Percentiles rank a stretch among this genome's conserved stretches.
These are phyloP conservation scores for Herpetotheres cachinnans DNA, from an alignment of 2,113 vertebrate species.

Conservation along the genomic window DNA sequence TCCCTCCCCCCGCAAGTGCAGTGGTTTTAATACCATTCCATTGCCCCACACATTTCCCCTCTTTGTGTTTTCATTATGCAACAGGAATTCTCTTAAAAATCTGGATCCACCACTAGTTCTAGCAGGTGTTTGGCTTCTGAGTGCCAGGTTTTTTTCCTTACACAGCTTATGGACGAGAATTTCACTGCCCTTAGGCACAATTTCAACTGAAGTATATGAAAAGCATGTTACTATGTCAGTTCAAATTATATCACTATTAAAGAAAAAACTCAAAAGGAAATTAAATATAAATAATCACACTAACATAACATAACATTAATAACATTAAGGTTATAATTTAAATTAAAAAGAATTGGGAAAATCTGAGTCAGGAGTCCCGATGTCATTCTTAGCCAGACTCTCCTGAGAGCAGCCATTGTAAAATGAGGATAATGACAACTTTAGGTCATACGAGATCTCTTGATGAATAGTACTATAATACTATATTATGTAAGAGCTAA, in stretches of 20 bases:
- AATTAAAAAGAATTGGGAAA: slow-evolving; percentile 37
- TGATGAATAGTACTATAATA: not conserved
- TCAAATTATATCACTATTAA: slow-evolving; percentile 62
- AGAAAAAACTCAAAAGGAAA: slow-evolving; percentile 57
- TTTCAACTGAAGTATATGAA: slow-evolving; percentile 66
- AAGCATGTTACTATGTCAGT: slow-evolving; percentile 62
- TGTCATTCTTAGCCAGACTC: not conserved
- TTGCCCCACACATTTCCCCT: slow-evolving; percentile 30
- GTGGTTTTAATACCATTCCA: slow-evolving; percentile 19
- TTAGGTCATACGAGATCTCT: not conserved
- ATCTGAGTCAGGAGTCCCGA: slow-evolving; percentile 13
- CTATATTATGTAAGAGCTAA: not conserved
- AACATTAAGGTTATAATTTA: slow-evolving; percentile 51
- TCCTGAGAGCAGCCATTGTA: slow-evolving; percentile 24
- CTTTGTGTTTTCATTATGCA: slow-evolving; percentile 59
- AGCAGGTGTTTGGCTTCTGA: slow-evolving; percentile 67
- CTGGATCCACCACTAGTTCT: not conserved
- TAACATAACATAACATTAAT: slow-evolving; percentile 48
- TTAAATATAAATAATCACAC: slow-evolving; percentile 63
- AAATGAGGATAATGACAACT: slow-evolving; percentile 45
- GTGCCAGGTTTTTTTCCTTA: slow-evolving; percentile 10
- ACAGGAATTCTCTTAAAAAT: slow-evolving; percentile 59
- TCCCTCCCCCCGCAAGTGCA: not conserved
- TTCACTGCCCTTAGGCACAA: slow-evolving; percentile 52
- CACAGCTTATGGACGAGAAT: slow-evolving; percentile 20